Conservation (phyloP, 2,888 invertebrate species). For the Galeruca laticollis region DNA sequence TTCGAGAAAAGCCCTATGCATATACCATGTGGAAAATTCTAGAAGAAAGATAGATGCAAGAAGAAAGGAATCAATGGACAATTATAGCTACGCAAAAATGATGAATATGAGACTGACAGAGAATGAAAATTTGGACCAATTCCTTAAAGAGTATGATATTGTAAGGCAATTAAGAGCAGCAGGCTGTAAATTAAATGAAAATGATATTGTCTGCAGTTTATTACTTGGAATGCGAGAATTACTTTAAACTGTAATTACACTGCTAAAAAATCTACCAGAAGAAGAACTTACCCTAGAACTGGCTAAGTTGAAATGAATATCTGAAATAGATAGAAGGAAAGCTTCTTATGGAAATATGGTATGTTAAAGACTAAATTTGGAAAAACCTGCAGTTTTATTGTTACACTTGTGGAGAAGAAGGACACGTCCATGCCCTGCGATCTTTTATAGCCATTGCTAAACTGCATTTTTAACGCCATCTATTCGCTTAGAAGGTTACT, state of each 20-base stretch:
- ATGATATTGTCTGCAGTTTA: too few species aligned
- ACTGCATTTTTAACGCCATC: too few species aligned
- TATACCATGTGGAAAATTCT: slow-evolving; percentile 39
- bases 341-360: slow-evolving; percentile 5
- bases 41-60: slow-evolving; percentile 25
- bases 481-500: too few species aligned
- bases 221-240: too few species aligned
- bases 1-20: slow-evolving; percentile 31
- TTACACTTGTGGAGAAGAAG: slow-evolving; percentile 25
- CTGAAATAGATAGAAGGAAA: slow-evolving; percentile 29
- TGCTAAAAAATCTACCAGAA: too few species aligned
- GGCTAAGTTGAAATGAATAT: slow-evolving; percentile 21
- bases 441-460: too few species aligned
- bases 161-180: too few species aligned
- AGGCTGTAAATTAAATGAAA: too few species aligned
- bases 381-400: background rate
- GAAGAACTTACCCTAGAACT: slow-evolving; percentile 5
- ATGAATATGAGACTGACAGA: slow-evolving; percentile 34
- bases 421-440: too few species aligned
- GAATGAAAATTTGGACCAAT: slow-evolving; percentile 23
- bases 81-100: slow-evolving; percentile 33
- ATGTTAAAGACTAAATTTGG: background rate
- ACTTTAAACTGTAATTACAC: too few species aligned
- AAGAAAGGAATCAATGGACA: slow-evolving; percentile 11
- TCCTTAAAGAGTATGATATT: too few species aligned